Evolutionary conservation across 2,113 vertebrate genomes (phyloP).

Genomic region (Taxidea taxus): DNA sequence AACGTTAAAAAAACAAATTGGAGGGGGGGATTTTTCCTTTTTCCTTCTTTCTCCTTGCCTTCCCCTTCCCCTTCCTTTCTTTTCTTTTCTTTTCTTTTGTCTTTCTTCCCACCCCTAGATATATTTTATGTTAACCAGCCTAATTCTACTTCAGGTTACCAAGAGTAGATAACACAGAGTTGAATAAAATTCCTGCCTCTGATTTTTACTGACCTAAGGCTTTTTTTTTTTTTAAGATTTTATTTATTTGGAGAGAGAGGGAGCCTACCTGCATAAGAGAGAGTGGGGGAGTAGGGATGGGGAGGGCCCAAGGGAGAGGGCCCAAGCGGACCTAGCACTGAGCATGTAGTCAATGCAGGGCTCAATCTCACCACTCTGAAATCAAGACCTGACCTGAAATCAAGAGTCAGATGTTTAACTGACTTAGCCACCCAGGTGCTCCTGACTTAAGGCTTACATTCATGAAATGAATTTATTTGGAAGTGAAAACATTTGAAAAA

Average conservation of each 20-base stretch:
- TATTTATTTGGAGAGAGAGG: no score
- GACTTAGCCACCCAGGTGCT: background rate
- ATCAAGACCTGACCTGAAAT: background rate
- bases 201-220: conserved; percentile 67
- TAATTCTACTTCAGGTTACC: background rate
- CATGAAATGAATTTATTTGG: background rate
- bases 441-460: background rate
- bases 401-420: background rate
- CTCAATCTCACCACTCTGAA: no score
- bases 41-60: no score
- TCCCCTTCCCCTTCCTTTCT: no score
- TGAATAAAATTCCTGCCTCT: conserved; percentile 56
- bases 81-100: no score
- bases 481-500: background rate
- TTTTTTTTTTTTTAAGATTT: background rate
- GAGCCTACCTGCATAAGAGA: no score
- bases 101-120: background rate
- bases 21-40: background rate
- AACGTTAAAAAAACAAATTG: background rate
- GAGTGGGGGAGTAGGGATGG: no score
- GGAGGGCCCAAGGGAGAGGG: no score
- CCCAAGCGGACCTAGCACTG: no score
- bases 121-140: background rate
- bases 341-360: no score
- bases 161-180: conserved; percentile 33